Percentiles rank a stretch among this genome's conserved stretches.
Conservation (phyloP, 1,140 invertebrate species). For the Drosophila eugracilis region DNA sequence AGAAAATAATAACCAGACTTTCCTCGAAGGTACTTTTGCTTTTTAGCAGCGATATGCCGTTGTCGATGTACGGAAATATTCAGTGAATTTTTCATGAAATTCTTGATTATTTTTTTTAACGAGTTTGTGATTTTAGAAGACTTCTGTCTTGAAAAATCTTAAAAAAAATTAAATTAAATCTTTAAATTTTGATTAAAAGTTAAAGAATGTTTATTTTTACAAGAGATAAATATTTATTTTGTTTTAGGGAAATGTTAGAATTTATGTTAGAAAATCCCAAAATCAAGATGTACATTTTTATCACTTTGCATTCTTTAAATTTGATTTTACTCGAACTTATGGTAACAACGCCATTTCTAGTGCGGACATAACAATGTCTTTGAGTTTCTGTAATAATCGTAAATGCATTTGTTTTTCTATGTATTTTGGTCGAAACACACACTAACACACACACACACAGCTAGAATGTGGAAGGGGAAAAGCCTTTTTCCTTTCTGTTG, state of each 20-base stretch:
- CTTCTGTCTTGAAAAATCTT: not conserved
- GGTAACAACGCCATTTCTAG: not conserved
- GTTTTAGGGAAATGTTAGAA: too few species aligned
- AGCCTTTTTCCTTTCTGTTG: not conserved
- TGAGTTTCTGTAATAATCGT: conserved; percentile 38
- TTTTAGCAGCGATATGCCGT: not conserved
- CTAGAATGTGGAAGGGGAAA: not conserved
- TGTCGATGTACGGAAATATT: conserved; percentile 11
- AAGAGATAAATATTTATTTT: not conserved
- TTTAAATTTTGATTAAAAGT: too few species aligned
- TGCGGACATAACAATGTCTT: conserved; percentile 13
- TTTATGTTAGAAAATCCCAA: not conserved
- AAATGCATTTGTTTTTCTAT: conserved; percentile 51
- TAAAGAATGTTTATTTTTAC: too few species aligned
- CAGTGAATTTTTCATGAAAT: conserved; percentile 13
- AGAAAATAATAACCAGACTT: conserved; percentile 43
- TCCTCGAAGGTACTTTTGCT: conserved; percentile 18
- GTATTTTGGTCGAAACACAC: conserved; percentile 12
- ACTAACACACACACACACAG: too few species aligned
- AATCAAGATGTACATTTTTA: too few species aligned
- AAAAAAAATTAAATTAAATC: not conserved
- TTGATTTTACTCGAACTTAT: not conserved
- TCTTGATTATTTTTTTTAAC: not conserved
- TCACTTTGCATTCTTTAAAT: not conserved
- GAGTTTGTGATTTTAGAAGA: too few species aligned